Conservation (phyloP, 2,888 invertebrate species). For the Acleris emargana region DNA sequence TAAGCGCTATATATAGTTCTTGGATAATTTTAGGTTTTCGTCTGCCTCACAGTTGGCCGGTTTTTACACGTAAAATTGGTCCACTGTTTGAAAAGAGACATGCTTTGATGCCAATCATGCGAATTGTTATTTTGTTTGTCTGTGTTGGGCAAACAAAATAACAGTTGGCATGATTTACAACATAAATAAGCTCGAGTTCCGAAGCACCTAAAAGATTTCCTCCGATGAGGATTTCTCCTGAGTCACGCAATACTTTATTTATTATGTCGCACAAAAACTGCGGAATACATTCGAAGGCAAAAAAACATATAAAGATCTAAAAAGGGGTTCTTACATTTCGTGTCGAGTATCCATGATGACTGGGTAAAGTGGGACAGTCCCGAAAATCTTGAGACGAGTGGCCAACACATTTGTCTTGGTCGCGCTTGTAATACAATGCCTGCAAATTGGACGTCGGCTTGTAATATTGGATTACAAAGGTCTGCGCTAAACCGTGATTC, state of each 20-base stretch:
- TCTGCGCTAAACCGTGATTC: slow-evolving; percentile 11
- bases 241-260: neutral
- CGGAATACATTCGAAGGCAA: neutral
- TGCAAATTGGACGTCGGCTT: slow-evolving; percentile 19
- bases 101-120: too few relatives aligned
- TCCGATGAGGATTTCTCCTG: too few relatives aligned
- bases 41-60: too few relatives aligned
- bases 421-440: slow-evolving; percentile 20
- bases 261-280: neutral
- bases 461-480: slow-evolving; percentile 20
- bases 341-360: slow-evolving; percentile 17
- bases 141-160: too few relatives aligned
- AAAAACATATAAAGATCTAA: neutral
- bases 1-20: too few relatives aligned
- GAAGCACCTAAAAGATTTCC: too few relatives aligned
- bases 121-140: too few relatives aligned
- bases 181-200: too few relatives aligned
- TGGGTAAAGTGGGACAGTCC: slow-evolving; percentile 17
- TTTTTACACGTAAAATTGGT: too few relatives aligned
- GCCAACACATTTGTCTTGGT: slow-evolving; percentile 21
- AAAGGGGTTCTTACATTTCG: slow-evolving; percentile 7
- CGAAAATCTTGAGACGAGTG: slow-evolving; percentile 19
- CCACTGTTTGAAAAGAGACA: too few relatives aligned
- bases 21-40: too few relatives aligned
- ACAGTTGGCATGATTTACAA: too few relatives aligned